phyloP scores from a whole-genome alignment of 1,140 invertebrate species.

The Sarcophaga peregrina region DNA sequence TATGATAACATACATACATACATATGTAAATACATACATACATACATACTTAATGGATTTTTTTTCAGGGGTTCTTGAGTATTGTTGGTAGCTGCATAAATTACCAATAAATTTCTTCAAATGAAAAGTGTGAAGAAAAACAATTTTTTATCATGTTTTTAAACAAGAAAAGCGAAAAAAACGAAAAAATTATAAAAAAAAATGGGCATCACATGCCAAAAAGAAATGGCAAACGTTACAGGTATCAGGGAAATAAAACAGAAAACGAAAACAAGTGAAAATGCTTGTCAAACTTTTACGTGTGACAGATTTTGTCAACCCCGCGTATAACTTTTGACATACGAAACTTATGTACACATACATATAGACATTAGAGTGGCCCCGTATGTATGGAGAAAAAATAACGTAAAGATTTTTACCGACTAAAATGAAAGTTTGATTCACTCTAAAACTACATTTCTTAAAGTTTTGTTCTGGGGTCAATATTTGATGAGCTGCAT shows the following conservation, averaged over 20 bases:
- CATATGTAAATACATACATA: not conserved
- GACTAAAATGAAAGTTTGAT: too few species aligned
- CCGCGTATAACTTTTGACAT: conserved; percentile 35
- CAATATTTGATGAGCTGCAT: too few species aligned
- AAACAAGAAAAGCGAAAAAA: not conserved
- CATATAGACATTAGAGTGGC: not conserved
- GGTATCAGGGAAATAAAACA: not conserved
- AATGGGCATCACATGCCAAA: not conserved
- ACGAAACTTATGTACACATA: not conserved
- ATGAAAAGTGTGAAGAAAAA: not conserved
- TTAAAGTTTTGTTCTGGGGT: too few species aligned
- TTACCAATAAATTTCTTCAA: conserved; percentile 30
- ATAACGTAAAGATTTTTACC: not conserved
- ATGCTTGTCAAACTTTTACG: conserved; percentile 34
- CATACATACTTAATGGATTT: not conserved
- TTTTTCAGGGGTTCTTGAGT: not conserved
- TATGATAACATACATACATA: not conserved
- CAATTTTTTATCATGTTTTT: conserved; percentile 32
- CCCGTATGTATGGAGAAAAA: not conserved
- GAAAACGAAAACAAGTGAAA: not conserved
- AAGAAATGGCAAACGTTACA: not conserved
- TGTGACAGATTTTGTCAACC: conserved; percentile 36
- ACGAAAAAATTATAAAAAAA: not conserved
- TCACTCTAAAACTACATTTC: too few species aligned
- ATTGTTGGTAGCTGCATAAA: conserved; percentile 19